Conservation (phyloP, 2,888 invertebrate genomes). For the Diarsia mendica region DNA sequence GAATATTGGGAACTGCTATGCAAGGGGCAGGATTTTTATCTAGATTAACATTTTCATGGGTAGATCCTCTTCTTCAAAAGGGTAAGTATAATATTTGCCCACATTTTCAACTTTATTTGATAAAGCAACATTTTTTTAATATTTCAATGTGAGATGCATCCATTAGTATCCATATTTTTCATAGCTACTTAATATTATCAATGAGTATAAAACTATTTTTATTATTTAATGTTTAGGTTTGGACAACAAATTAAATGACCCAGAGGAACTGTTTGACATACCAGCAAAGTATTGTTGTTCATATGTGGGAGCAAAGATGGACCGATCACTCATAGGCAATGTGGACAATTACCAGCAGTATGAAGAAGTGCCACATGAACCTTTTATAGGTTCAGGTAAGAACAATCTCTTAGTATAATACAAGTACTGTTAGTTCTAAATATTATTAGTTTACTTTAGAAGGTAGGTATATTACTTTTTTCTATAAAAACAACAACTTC, state of each 20-base stretch:
- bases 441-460: too few species aligned
- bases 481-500: too few species aligned
- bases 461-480: too few species aligned
- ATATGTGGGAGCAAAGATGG: conserved; percentile 91
- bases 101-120: not conserved
- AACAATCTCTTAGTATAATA: not conserved
- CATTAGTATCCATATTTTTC: not conserved
- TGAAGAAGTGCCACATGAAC: conserved; percentile 86
- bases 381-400: conserved; percentile 85
- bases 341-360: conserved; percentile 86
- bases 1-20: conserved; percentile 95
- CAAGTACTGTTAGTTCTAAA: not conserved
- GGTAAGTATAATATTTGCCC: conserved; percentile 80
- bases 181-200: not conserved
- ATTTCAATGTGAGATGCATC: not conserved
- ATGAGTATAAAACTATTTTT: not conserved
- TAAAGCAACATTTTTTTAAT: not conserved
- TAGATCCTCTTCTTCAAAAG: conserved; percentile 95
- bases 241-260: conserved; percentile 92
- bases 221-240: conserved; percentile 84
- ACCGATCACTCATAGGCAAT: conserved; percentile 89
- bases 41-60: conserved; percentile 96
- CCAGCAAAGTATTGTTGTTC: conserved; percentile 92
- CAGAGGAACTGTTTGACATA: conserved; percentile 96
- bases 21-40: conserved; percentile 93